Percentiles rank a stretch among this genome's conserved stretches.
Evolutionary conservation across 2,113 vertebrate species (phyloP).

Genomic region (Calypte anna): DNA sequence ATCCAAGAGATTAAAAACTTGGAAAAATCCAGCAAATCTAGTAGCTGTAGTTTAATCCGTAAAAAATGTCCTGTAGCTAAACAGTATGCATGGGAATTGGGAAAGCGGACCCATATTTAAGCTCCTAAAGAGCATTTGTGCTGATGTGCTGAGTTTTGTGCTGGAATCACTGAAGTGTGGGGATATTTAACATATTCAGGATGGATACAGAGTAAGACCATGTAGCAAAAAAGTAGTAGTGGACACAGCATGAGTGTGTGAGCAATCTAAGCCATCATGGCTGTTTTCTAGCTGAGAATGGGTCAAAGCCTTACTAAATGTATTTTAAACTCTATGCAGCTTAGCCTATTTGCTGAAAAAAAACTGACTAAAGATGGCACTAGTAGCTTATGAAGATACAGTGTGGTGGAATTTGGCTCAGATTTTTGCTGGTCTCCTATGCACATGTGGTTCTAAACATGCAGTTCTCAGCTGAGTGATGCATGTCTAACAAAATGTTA

Average conservation of each 20-base stretch:
- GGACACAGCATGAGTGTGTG: fast-evolving
- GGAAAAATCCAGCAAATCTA: not conserved
- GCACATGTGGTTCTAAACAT: not conserved
- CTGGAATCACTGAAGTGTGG: not conserved
- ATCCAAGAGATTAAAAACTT: not conserved
- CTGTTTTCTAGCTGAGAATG: not conserved
- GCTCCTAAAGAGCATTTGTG: not conserved
- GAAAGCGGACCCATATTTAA: not conserved
- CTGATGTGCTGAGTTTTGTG: not conserved
- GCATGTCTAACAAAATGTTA: not conserved
- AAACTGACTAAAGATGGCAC: not conserved
- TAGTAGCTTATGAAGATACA: not conserved
- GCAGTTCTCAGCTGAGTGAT: not conserved
- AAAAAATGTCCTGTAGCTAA: not conserved
- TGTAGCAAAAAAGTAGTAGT: not conserved
- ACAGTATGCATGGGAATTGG: not conserved
- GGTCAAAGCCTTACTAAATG: not conserved
- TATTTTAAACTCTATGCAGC: not conserved
- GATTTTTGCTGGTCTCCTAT: not conserved
- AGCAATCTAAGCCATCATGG: not conserved
- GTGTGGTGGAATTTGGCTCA: not conserved
- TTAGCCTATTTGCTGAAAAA: not conserved
- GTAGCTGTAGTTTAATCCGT: not conserved
- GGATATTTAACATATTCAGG: not conserved
- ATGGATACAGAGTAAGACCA: not conserved